Percentiles rank a stretch among this genome's conserved stretches.
phyloP scores from a whole-genome alignment of 2,888 invertebrate species.

The Drosophila colorata region DNA sequence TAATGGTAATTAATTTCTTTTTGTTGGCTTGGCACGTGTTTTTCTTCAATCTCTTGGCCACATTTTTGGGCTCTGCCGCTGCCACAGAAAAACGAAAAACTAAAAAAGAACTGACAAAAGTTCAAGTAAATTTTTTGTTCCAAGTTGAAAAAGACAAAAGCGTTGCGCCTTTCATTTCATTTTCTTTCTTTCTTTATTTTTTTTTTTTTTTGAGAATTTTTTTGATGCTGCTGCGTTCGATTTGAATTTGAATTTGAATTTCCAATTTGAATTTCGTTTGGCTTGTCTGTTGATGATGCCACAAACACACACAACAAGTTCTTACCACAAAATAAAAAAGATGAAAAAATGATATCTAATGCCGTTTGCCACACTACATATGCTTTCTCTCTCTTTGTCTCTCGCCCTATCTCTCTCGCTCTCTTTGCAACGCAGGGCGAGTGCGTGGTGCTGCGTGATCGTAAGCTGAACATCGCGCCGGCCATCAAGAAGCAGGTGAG shows the following conservation, averaged over 20 bases:
- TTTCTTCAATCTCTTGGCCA: slow-evolving; percentile 59
- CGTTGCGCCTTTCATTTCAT: slow-evolving; percentile 67
- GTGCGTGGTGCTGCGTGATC: slow-evolving; percentile 91
- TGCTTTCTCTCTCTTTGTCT: slow-evolving; percentile 38
- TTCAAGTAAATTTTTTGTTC: slow-evolving; percentile 8
- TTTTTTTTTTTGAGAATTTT: slow-evolving; percentile 62
- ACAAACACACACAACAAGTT: slow-evolving; percentile 37
- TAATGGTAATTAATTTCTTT: slow-evolving; percentile 64
- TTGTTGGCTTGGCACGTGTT: slow-evolving; percentile 80
- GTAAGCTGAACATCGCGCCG: slow-evolving; percentile 94
- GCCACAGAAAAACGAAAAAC: slow-evolving; percentile 46
- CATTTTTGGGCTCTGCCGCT: slow-evolving; percentile 58
- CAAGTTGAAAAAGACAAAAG: slow-evolving; percentile 34
- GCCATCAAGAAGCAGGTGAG: slow-evolving; percentile 93
- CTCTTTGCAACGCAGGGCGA: slow-evolving; percentile 86
- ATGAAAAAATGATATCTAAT: slow-evolving; percentile 12
- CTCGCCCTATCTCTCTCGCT: slow-evolving; percentile 24
- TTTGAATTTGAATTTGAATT: slow-evolving; percentile 72
- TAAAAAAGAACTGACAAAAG: slow-evolving; percentile 35
- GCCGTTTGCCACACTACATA: slow-evolving; percentile 28
- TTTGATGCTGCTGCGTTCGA: slow-evolving; percentile 77
- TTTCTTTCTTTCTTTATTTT: slow-evolving; percentile 30
- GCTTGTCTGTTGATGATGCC: slow-evolving; percentile 77
- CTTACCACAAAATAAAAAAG: slow-evolving; percentile 18
- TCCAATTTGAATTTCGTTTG: slow-evolving; percentile 74